Base-by-base conservation (phyloP, 2,888 invertebrate genomes). In the Hyposoter dolosus region DNA sequence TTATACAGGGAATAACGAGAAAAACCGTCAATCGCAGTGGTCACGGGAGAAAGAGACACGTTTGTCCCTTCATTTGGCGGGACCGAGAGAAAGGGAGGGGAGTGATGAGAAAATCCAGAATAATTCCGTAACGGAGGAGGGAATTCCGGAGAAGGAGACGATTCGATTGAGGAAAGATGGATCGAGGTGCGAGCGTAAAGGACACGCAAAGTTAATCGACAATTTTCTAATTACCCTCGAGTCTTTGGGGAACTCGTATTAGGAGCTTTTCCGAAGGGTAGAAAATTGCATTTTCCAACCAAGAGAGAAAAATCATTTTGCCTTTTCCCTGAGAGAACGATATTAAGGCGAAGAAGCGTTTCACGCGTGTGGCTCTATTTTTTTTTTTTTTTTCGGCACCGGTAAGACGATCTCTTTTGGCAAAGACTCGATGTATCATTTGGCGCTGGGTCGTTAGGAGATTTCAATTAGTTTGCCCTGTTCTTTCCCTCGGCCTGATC, bases 391-490 rank as follows among this genome's bases (percentile, higher is more conserved):
- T 32, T 45, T n/a, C 47, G 19, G 9, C 2, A 15, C 23, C 50
- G 28, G 72, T 65, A 60, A 69, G 60, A 80, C 77, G 72, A 83
- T 84, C 88, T 90, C 90, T 89, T 90, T 88, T 91, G 90, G 88
- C 88, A 88, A 88, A 87, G 90, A 81, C 91, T 92, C 93, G 93
- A 94, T 93, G 93, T 94, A 94, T 94, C 93, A 94, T 93, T 93
- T 93, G 93, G 91, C 90, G 90, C 90, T 90, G 90, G 93, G 92
- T 93, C 93, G 93, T 94, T 94, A 94, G 93, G 93, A 93, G 93
- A 92, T 94, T 94, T 94, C 93, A 94, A 94, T 94, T 94, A 94
- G 93, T 93, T 93, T 93, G 93, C 93, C 90, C 90, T 90, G 88
- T 84, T 93, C 93, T 88, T 89, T 88, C 88, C 87, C 88, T 84